Percentiles rank a stretch among this genome's conserved stretches.
Conservation (phyloP, 2,113 vertebrate species). For the Pachycephala philippinensis region DNA sequence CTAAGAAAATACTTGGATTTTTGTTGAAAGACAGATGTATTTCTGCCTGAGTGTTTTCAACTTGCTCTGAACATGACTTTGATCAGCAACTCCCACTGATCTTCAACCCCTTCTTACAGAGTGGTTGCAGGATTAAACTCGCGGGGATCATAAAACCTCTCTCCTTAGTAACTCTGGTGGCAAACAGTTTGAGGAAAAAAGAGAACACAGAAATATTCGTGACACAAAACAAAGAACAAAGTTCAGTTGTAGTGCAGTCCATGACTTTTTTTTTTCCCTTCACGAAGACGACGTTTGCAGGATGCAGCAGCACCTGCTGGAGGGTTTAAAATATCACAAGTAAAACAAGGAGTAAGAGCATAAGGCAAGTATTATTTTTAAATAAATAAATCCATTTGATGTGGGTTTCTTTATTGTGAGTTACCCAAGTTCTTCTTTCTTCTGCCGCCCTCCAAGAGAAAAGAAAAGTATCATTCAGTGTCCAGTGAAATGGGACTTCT, state of each 20-base stretch:
- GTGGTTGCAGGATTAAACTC: not conserved
- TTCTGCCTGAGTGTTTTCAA: not conserved
- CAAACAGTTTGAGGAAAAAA: not conserved
- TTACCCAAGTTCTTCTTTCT: not conserved
- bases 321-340: constrained; percentile 9
- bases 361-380: not conserved
- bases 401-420: not conserved
- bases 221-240: not conserved
- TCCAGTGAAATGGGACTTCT: not conserved
- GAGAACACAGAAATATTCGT: not conserved
- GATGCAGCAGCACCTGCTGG: constrained; percentile 60
- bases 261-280: not conserved
- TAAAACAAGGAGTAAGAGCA: not conserved
- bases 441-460: not conserved
- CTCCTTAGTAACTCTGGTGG: not conserved
- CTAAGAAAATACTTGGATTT: not conserved
- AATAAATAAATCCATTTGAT: not conserved
- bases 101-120: not conserved
- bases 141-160: not conserved
- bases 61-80: not conserved
- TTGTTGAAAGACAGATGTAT: not conserved
- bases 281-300: rapidly evolving
- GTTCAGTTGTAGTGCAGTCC: not conserved
- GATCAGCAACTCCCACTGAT: not conserved
- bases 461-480: not conserved